A percentile compares a stretch with the other conserved stretches of the same genome.
Conservation (phyloP, 2,797 vertebrate genomes). For the Ptychadena robeensis region DNA sequence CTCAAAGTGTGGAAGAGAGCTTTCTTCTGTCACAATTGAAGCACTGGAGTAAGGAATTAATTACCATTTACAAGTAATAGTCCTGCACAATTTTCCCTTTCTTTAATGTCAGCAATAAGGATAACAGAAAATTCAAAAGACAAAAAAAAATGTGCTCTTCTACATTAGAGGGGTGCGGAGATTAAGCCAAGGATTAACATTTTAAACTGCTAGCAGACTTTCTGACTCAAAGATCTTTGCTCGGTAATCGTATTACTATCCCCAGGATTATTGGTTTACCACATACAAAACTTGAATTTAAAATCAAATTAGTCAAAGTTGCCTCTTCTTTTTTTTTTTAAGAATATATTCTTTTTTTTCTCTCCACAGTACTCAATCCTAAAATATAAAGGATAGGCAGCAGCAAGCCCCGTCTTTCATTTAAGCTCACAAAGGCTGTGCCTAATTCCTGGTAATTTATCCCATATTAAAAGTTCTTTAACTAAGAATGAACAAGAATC, state of each 20-base stretch:
- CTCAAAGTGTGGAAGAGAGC: conserved; percentile 65
- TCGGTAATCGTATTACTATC: conserved; percentile 81
- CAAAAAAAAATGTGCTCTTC: conserved; percentile 68
- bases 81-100: conserved; percentile 66
- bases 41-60: conserved; percentile 73
- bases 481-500: conserved; percentile 76
- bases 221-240: conserved; percentile 82
- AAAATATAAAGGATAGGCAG: conserved; percentile 33
- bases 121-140: conserved; percentile 66
- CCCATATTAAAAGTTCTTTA: conserved; percentile 86
- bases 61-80: conserved; percentile 74
- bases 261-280: conserved; percentile 76
- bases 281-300: conserved; percentile 75
- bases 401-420: conserved; percentile 64
- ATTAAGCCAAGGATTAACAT: conserved; percentile 88
- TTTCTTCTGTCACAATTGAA: conserved; percentile 69
- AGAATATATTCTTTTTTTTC: conserved; percentile 49
- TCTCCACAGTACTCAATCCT: conserved; percentile 39
- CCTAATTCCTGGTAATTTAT: conserved; percentile 83
- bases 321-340: conserved; percentile 57
- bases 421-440: conserved; percentile 71
- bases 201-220: conserved; percentile 84
- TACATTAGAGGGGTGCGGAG: conserved; percentile 76
- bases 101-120: conserved; percentile 63
- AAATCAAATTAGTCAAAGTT: conserved; percentile 70